Evolutionary conservation across 2,888 invertebrate species (phyloP), one percentile per base, ranked within the genome.

Genomic region (Allygus modestus): DNA sequence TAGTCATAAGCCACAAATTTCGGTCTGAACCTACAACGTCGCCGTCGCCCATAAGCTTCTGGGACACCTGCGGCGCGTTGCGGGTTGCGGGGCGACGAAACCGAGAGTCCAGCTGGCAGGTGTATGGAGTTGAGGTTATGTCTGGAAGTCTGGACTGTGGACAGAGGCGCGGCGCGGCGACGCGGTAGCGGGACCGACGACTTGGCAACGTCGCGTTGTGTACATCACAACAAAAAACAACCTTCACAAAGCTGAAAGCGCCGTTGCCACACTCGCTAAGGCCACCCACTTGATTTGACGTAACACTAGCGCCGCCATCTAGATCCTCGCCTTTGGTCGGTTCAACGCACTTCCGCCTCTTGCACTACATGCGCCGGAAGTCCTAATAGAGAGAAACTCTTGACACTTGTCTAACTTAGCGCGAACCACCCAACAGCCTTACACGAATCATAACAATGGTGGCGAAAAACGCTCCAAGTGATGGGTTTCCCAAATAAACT

Each of bases 171-270:
- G 81, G 82, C 83, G 85, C 84, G 15, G 28, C 75, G 15, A 23
- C 58, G 65, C 65, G 65, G 65, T 28, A 65, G 65, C 65, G 65
- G 65, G 65, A 65, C 28, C 65, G 65, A 31, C 37, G 81, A 84
- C 69, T 84, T 84, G 84, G 84, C 84, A 84, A 84, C 84, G 46
- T 23, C 71, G 84, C 75, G 54, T 69, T 69, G 84, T 69, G 81
- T 81, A 84, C 79, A 84, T 84, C 81, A 84, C 84, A 84, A 86
- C 88, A 86, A 85, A 87, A 86, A 84, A 86, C 85, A 87, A 87
- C 87, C 82, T 86, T 86, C 83, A 83, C 84, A 83, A 79, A 84
- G 85, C 79, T 84, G 83, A 83, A 83, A 73, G 84, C 86, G 77
- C 73, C 84, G 86, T 86, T 86, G 86, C 86, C 86, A 81, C 85